Evolutionary conservation across 2,797 vertebrate genomes (phyloP), one percentile per base, ranked within the genome.

Genomic region (Anguilla marmorata): DNA sequence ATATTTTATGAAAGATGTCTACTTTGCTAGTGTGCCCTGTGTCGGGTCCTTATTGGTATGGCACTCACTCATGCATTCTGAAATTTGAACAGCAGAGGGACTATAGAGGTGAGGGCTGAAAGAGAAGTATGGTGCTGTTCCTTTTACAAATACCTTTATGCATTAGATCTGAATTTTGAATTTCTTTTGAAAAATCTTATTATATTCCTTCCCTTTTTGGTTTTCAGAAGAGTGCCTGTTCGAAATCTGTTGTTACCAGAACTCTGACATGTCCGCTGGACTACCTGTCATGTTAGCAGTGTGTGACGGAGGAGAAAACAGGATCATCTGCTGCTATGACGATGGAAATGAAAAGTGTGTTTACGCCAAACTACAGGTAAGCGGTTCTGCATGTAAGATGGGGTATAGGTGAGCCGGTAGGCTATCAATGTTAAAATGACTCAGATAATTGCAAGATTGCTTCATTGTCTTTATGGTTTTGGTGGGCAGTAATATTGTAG

Each of bases 331-430:
- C 16, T 84, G 86, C n/a, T 24, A 12, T 52, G 82, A 84, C 1
- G 5, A 84, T 52, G 48, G 27, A 16, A 54, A 16, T 9, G 63
- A 16, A 41, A 88, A 88, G 82, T 6, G 9, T 41, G 82, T 88
- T 7, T 37, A n/a, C 56, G 14, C 63, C 0, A 74, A 16, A 8
- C 58, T 2, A 19, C 60, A 84, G 87, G 87, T 88, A 37, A 58
- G 14, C 0, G 3, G n/a, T 56, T 85, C 14, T 14, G 11, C 16
- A 37, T 45, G 14, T 72, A 33, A 72, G 24, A 74, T 74, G 72
- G 19, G 30, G 37, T 16, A 21, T 16, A 24, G 24, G 27, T 50
- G 37, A 82, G 21, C 83, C 90, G 84, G 90, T 66, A 0, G 91
- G 86, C 87, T 94, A 92, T 90, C 16, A 0, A 0, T 0, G 24